Conservation (phyloP, 2,797 vertebrate species). For the Onychomys torridus region DNA sequence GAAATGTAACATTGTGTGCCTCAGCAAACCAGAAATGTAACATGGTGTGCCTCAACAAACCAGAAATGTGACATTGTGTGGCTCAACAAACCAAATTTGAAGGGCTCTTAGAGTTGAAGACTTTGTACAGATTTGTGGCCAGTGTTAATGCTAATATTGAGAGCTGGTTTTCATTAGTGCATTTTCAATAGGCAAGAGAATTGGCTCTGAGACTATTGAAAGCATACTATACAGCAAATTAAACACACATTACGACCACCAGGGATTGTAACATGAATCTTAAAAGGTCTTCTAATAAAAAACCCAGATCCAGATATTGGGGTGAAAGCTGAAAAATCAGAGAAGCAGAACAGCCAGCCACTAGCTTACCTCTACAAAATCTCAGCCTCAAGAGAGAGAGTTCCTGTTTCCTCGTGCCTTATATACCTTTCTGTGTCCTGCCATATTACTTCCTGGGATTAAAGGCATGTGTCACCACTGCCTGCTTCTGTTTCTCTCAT, state of each 20-base stretch:
- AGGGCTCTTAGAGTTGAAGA: neutral
- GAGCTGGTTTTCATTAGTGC: neutral
- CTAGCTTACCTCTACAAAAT: no score
- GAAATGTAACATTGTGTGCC: neutral
- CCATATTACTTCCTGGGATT: no score
- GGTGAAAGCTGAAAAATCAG: no score
- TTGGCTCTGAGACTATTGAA: neutral
- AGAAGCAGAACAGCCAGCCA: no score
- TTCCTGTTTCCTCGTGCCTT: no score
- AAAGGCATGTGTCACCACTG: no score
- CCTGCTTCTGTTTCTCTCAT: no score
- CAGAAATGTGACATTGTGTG: neutral
- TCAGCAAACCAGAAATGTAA: neutral
- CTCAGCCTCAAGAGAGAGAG: no score
- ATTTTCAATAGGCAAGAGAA: neutral
- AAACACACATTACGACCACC: neutral
- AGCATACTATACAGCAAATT: neutral
- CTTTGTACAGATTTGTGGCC: neutral
- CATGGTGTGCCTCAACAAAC: neutral
- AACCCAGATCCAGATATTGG: no score
- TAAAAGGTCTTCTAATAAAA: no score
- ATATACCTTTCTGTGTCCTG: no score
- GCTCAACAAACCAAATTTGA: neutral
- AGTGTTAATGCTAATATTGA: neutral
- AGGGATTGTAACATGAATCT: neutral